These are phyloP conservation scores for Plutomurus gul DNA, from an alignment of 1,140 invertebrate species.

Conservation along the genomic window DNA sequence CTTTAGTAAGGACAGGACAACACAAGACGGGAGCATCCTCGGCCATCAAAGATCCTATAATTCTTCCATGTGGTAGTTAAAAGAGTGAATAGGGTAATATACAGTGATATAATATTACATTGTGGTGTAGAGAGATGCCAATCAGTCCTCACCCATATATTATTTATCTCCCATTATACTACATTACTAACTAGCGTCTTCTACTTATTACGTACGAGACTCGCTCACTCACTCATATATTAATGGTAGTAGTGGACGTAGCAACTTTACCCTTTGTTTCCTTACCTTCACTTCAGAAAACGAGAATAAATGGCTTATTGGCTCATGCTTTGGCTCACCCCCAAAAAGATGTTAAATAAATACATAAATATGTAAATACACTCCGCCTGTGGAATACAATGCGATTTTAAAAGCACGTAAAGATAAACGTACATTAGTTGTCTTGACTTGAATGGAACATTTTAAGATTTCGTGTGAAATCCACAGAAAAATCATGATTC, in stretches of 20 bases:
- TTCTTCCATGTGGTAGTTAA: not conserved
- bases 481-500: not conserved
- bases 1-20: not conserved
- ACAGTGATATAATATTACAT: not conserved
- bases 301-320: constrained; percentile 12
- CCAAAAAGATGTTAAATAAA: constrained; percentile 23
- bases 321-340: constrained; percentile 21
- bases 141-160: constrained; percentile 6
- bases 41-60: not conserved
- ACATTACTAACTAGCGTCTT: too few relatives aligned
- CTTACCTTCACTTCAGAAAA: constrained; percentile 16
- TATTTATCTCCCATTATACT: too few relatives aligned
- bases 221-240: too few relatives aligned
- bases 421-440: not conserved
- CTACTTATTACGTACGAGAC: too few relatives aligned
- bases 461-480: constrained; percentile 13
- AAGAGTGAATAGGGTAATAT: not conserved
- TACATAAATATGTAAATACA: constrained; percentile 19
- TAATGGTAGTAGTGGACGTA: too few relatives aligned
- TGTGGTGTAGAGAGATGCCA: not conserved
- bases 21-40: not conserved
- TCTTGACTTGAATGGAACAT: not conserved
- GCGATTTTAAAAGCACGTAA: constrained; percentile 13
- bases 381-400: not conserved
- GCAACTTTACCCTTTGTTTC: too few relatives aligned